Evolutionary conservation across 1,140 invertebrate species (phyloP), one percentile per base, ranked within the genome.

Genomic region (Stenopsyche tienmushanensis): DNA sequence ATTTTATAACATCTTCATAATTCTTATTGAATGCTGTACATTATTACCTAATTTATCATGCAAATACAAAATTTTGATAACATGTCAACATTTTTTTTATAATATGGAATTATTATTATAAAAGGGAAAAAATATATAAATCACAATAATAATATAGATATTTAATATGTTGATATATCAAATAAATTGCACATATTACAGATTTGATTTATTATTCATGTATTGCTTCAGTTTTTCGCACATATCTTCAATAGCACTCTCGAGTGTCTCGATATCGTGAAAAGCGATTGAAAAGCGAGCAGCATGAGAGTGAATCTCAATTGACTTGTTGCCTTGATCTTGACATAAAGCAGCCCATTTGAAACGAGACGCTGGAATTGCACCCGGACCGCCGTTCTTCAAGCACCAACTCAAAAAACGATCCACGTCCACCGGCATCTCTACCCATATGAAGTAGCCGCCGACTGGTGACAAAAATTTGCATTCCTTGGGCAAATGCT

Each of bases 361-460:
- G 21, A 84, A 65, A 3, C 57, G 49, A n/a, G 42, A 7, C 29
- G 59, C 53, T 10, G 66, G 55, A 15, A 68, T 49, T 0, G 64
- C 64, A 7, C 63, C 63, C 7, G 64, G 62, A 17, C 58, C 60
- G 8, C 59, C 57, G 9, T 23, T 2, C 18, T 34, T n/a, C 7
- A 25, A 34, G 17, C 57, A 60, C 66, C 70, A 69, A 3, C 17
- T 41, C 15, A 69, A 41, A 62, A 70, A 70, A 0, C 71, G 69
- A 62, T 70, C 71, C 44, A 77, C 72, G 1, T 71, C 70, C 53
- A 71, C 52, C 0, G 83, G 80, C 52, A 84, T 67, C 64, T 74
- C 71, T 53, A 86, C 73, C 85, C 85, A 87, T 45, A 86, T 72
- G 66, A 86, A 87, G 65, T 84, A 86, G 21, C 85, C 85, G 1